Percentiles rank a stretch among this genome's conserved stretches.
These are phyloP conservation scores for Phaethon lepturus DNA, from an alignment of 2,113 vertebrate genomes.

Conservation along the genomic window DNA sequence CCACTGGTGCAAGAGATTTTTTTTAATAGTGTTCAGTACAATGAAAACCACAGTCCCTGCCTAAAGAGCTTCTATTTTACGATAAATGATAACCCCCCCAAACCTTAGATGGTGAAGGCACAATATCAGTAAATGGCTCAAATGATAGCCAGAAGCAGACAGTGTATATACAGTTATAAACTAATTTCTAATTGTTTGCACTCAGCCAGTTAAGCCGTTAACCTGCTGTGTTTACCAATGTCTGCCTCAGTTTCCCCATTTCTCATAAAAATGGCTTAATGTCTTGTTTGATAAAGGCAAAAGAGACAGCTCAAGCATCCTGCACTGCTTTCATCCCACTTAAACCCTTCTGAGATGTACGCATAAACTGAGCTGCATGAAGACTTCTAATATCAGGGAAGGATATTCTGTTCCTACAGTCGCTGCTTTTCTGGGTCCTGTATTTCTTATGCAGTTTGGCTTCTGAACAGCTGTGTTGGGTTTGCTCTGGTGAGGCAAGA, in stretches of 20 bases:
- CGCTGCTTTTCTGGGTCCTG: neutral
- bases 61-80: neutral
- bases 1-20: neutral
- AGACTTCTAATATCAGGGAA: neutral
- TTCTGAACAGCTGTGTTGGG: neutral
- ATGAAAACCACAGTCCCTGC: neutral
- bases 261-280: neutral
- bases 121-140: neutral
- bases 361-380: neutral
- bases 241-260: neutral
- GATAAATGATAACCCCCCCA: fast-evolving
- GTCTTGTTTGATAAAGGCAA: neutral
- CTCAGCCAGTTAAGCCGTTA: neutral
- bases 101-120: neutral
- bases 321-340: neutral
- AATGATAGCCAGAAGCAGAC: neutral
- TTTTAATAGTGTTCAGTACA: neutral
- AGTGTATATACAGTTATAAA: neutral
- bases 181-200: neutral
- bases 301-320: neutral
- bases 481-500: neutral
- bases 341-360: neutral
- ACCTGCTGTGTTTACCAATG: neutral
- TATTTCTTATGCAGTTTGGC: neutral
- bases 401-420: neutral